Evolutionary conservation across 2,113 vertebrate species (phyloP).

Genomic region (Phalacrocorax brasilianus): DNA sequence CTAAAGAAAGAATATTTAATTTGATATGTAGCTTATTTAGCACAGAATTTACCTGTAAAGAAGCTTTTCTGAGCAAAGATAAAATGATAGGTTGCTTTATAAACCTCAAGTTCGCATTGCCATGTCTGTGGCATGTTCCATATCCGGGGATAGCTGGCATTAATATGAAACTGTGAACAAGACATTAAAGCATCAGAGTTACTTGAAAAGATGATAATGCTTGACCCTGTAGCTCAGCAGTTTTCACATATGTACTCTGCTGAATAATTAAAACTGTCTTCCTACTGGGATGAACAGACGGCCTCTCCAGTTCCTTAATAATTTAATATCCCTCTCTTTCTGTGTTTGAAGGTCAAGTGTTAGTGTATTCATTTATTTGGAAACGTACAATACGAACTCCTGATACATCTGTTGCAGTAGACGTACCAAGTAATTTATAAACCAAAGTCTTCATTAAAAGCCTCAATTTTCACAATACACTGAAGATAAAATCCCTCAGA

Average conservation of each 20-base stretch:
- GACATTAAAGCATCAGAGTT: constrained; percentile 39
- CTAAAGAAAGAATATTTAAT: neutral
- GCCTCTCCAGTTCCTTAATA: constrained; percentile 29
- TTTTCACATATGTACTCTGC: neutral
- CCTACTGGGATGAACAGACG: constrained; percentile 61
- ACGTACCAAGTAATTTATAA: neutral
- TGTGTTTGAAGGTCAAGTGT: constrained; percentile 33
- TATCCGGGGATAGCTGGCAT: constrained; percentile 89
- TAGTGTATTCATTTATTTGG: constrained; percentile 26
- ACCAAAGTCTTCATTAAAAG: neutral
- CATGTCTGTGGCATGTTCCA: constrained; percentile 99
- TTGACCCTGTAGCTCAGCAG: constrained; percentile 28
- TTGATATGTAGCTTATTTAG: neutral
- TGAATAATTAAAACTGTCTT: constrained; percentile 65
- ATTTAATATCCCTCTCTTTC: constrained; percentile 40
- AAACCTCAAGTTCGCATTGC: constrained; percentile 97
- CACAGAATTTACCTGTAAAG: constrained; percentile 85
- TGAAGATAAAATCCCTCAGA: neutral
- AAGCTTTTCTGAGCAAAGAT: constrained; percentile 99
- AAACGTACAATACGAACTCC: neutral
- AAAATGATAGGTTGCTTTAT: constrained; percentile 98
- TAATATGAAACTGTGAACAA: constrained; percentile 90
- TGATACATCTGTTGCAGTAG: neutral
- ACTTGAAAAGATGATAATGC: neutral
- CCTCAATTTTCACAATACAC: neutral